These are phyloP conservation scores for Drosophila pandora DNA, from an alignment of 1,140 invertebrate species.

Conservation along the genomic window DNA sequence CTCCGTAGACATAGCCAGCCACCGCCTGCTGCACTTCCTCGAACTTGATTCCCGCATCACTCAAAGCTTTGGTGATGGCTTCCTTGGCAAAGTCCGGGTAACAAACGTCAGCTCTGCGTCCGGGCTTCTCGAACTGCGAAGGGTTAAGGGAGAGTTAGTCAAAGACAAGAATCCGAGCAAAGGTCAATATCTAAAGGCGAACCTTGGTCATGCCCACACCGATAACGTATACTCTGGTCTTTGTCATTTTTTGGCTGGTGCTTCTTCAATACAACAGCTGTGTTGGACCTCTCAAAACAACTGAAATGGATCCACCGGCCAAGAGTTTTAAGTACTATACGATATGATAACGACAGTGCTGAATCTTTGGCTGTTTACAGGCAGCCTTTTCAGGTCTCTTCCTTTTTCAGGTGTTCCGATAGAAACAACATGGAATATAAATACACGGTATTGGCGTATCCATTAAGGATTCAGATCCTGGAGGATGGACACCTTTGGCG, in stretches of 20 bases:
- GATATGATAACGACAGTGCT: conserved; percentile 23
- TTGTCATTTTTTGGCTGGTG: conserved; percentile 83
- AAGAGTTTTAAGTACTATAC: conserved; percentile 13
- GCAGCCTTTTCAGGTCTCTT: background rate
- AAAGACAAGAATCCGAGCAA: conserved; percentile 25
- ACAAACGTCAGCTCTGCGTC: conserved; percentile 90
- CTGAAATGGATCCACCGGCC: conserved; percentile 12
- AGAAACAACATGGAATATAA: too few relatives aligned
- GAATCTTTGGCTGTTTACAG: background rate
- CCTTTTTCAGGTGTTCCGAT: too few relatives aligned
- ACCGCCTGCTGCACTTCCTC: conserved; percentile 93
- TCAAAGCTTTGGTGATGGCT: conserved; percentile 94
- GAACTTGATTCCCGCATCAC: conserved; percentile 94
- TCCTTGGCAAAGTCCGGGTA: conserved; percentile 98
- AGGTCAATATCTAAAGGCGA: conserved; percentile 54
- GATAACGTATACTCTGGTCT: conserved; percentile 92
- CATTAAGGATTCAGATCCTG: too few relatives aligned
- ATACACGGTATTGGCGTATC: too few relatives aligned
- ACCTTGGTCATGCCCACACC: conserved; percentile 99
- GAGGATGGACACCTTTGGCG: too few relatives aligned
- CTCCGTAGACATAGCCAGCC: conserved; percentile 98
- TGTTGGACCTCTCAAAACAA: conserved; percentile 28
- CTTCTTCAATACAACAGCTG: conserved; percentile 4
- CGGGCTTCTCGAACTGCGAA: conserved; percentile 90
- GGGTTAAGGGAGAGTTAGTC: background rate